phyloP scores from a whole-genome alignment of 1,140 invertebrate genomes.

The Aphelinus atriplicis region DNA sequence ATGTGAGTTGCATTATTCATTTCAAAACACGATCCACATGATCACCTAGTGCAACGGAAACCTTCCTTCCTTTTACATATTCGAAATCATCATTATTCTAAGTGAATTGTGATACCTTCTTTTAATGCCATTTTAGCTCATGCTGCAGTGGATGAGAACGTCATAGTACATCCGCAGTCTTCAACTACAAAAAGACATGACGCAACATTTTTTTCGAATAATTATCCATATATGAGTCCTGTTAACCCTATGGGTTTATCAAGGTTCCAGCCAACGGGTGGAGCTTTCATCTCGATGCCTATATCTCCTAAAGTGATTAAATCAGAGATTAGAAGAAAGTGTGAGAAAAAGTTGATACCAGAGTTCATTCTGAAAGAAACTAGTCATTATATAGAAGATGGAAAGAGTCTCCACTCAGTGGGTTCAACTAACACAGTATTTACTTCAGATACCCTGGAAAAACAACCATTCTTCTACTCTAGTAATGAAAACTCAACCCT shows the following conservation, averaged over 20 bases:
- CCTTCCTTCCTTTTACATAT: no score
- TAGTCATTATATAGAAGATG: conserved; percentile 14
- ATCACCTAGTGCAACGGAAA: no score
- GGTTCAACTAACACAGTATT: conserved; percentile 14
- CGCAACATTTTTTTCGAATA: conserved; percentile 62
- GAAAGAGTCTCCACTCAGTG: conserved; percentile 46
- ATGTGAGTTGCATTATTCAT: no score
- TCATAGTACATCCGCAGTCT: conserved; percentile 64
- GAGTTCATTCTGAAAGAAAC: not conserved
- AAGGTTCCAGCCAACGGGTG: conserved; percentile 87
- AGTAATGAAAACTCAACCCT: no score
- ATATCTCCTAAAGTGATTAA: conserved; percentile 70
- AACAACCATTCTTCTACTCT: not conserved
- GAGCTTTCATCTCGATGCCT: conserved; percentile 88
- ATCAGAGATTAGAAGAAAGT: conserved; percentile 46
- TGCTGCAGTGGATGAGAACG: conserved; percentile 64
- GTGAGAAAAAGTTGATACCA: conserved; percentile 11
- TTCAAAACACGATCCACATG: no score
- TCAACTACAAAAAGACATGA: conserved; percentile 59
- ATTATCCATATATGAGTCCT: conserved; percentile 75
- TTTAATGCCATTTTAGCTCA: conserved; percentile 60
- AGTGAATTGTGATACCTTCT: conserved; percentile 27
- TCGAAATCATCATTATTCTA: conserved; percentile 18
- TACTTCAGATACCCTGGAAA: conserved; percentile 49
- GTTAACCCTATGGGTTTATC: conserved; percentile 82